These are phyloP conservation scores for Leptinotarsa peninsularis DNA, from an alignment of 2,888 invertebrate genomes.

Conservation along the genomic window DNA sequence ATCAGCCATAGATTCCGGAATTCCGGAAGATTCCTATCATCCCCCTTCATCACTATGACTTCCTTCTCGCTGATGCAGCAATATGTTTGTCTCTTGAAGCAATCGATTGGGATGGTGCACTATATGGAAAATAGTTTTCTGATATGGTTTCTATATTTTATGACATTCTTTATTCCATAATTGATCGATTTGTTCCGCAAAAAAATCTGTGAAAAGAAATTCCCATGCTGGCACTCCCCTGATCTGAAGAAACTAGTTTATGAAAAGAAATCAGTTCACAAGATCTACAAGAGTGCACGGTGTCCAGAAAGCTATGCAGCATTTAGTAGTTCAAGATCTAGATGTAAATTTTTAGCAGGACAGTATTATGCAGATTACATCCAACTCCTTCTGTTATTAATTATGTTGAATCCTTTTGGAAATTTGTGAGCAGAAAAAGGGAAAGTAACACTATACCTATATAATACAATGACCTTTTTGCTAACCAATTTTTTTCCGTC, in stretches of 20 bases:
- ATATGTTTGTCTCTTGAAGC: slow-evolving; percentile 3
- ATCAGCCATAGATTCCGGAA: slow-evolving; percentile 10
- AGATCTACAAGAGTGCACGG: slow-evolving; percentile 23
- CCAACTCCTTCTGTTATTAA: slow-evolving; percentile 19
- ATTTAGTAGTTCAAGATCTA: slow-evolving; percentile 26
- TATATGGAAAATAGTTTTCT: slow-evolving; percentile 19
- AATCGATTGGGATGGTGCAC: slow-evolving; percentile 15
- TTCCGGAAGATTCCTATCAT: slow-evolving; percentile 6
- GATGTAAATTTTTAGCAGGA: slow-evolving; percentile 24
- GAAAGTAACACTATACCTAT: slow-evolving; percentile 4
- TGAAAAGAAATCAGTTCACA: slow-evolving; percentile 26
- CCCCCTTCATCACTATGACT: no score
- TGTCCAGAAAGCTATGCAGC: slow-evolving; percentile 13
- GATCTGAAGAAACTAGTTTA: slow-evolving; percentile 23
- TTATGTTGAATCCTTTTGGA: slow-evolving; percentile 27
- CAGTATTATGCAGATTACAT: slow-evolving; percentile 26
- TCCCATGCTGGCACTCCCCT: slow-evolving; percentile 3
- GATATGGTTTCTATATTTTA: background rate
- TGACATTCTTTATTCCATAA: no score
- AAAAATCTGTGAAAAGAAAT: background rate
- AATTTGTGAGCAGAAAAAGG: slow-evolving; percentile 26
- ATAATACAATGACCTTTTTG: slow-evolving; percentile 18
- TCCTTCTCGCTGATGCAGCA: no score
- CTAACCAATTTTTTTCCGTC: slow-evolving; percentile 20
- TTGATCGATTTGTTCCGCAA: background rate